phyloP scores from a whole-genome alignment of 2,113 vertebrate species.

The Bungarus multicinctus region DNA sequence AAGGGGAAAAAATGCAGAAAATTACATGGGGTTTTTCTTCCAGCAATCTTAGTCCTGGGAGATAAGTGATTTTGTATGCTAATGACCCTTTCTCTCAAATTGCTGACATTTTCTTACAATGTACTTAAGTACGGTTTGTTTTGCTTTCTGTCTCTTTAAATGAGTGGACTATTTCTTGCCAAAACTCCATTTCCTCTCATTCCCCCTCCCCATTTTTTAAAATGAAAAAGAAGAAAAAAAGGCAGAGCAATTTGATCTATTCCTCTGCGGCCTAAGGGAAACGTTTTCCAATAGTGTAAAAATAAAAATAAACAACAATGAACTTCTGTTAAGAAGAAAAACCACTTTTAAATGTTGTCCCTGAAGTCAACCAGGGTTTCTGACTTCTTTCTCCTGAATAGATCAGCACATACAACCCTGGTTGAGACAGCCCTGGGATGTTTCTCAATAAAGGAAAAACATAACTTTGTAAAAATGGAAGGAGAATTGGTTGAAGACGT shows the following conservation, averaged over 20 bases:
- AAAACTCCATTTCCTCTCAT: constrained; percentile 48
- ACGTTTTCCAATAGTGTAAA: constrained; percentile 41
- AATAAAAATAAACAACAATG: constrained; percentile 66
- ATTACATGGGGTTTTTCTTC: constrained; percentile 42
- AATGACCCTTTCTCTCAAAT: constrained; percentile 64
- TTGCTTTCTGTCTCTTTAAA: constrained; percentile 77
- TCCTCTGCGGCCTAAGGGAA: not conserved
- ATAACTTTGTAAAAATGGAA: constrained; percentile 24
- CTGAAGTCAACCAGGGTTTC: constrained; percentile 45
- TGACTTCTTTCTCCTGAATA: constrained; percentile 55
- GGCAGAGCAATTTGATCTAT: constrained; percentile 45
- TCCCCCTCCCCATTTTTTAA: constrained; percentile 57
- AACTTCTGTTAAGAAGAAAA: constrained; percentile 49
- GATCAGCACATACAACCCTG: constrained; percentile 42
- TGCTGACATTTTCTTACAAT: constrained; percentile 69
- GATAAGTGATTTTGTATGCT: constrained; percentile 62
- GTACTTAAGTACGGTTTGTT: constrained; percentile 73
- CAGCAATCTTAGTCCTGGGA: constrained; percentile 63
- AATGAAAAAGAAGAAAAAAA: constrained; percentile 32
- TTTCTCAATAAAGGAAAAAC: constrained; percentile 37
- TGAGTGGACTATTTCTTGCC: constrained; percentile 58
- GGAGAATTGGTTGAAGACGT: constrained; percentile 1
- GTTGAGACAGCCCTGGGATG: constrained; percentile 41
- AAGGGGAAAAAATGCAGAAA: constrained; percentile 60
- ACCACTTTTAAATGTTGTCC: constrained; percentile 37